Conservation (phyloP, 2,888 invertebrate genomes). For the Yponomeuta evonymella region DNA sequence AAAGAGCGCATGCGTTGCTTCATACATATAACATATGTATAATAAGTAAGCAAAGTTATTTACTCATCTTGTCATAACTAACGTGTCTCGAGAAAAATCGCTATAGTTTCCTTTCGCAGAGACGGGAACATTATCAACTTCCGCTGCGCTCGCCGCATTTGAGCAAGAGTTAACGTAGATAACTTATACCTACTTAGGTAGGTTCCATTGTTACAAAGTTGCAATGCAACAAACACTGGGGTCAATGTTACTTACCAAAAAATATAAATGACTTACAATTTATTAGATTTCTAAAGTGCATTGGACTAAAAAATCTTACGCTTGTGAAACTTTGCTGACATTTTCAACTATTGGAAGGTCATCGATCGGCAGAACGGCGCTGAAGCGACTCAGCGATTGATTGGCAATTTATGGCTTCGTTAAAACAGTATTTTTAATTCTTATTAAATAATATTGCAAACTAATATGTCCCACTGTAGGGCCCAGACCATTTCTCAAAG, state of each 20-base stretch:
- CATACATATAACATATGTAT: neutral
- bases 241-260: neutral
- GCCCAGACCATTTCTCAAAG: no score
- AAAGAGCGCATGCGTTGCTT: neutral
- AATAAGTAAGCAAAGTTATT: neutral
- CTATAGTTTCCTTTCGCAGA: neutral
- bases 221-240: neutral
- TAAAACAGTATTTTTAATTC: no score
- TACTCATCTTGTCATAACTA: neutral
- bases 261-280: neutral
- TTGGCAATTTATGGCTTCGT: no score
- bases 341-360: slow-evolving; percentile 10
- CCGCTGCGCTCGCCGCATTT: neutral
- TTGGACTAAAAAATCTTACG: neutral
- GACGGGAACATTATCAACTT: neutral
- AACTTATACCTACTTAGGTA: no score
- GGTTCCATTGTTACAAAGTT: neutral
- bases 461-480: no score
- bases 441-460: no score
- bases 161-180: neutral
- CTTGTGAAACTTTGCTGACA: slow-evolving; percentile 7
- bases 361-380: neutral
- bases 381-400: neutral
- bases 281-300: neutral
- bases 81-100: neutral